These are phyloP conservation scores for Willowsia nigromaculata DNA, from an alignment of 2,888 invertebrate species.

Conservation along the genomic window DNA sequence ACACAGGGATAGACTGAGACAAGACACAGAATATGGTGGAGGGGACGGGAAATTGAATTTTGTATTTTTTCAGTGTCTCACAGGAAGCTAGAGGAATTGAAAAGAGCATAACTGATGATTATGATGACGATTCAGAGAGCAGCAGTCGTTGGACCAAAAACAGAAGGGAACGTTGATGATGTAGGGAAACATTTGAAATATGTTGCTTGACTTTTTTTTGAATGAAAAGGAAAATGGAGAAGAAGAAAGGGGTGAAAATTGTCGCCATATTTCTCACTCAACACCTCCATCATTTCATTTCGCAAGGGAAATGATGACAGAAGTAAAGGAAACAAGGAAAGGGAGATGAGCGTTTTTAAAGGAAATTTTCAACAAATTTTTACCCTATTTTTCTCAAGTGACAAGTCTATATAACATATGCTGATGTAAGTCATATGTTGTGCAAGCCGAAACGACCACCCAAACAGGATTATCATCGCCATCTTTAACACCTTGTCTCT, in stretches of 20 bases:
- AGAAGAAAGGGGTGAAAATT: background rate
- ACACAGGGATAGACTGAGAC: background rate
- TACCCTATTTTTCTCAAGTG: background rate
- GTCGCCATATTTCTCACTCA: background rate
- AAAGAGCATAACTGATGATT: background rate
- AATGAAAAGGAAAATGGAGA: background rate
- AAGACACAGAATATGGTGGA: background rate
- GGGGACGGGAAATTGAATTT: slow-evolving; percentile 28
- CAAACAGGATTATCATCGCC: background rate
- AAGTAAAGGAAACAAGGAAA: too few relatives aligned
- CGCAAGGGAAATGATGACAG: background rate
- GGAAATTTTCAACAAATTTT: background rate
- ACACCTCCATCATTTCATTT: background rate
- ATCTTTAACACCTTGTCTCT: background rate
- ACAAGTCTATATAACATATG: background rate
- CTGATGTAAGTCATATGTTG: background rate
- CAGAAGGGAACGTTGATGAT: background rate
- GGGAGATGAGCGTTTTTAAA: background rate
- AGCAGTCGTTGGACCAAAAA: background rate
- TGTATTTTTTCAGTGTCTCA: background rate
- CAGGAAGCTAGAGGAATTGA: background rate
- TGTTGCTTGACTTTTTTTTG: background rate
- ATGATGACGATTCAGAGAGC: background rate
- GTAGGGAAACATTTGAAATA: background rate
- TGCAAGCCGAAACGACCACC: background rate